These are phyloP conservation scores for Hemiscyllium ocellatum DNA, from an alignment of 2,113 vertebrate genomes.

Conservation along the genomic window DNA sequence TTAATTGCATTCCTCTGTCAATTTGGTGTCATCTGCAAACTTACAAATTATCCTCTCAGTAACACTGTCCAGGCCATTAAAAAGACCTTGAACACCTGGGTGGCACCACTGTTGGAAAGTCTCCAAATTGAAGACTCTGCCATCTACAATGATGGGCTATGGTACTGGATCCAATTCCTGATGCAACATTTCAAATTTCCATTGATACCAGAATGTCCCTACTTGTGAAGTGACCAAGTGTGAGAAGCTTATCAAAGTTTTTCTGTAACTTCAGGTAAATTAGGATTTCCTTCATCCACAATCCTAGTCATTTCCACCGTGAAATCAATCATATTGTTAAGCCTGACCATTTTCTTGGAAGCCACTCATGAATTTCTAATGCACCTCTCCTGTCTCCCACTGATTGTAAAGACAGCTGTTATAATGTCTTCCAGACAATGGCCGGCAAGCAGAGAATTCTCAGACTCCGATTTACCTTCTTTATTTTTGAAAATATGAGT, in stretches of 20 bases:
- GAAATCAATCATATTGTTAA: background rate
- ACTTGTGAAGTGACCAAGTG: background rate
- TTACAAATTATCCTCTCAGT: background rate
- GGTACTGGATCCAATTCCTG: background rate
- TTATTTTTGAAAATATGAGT: background rate
- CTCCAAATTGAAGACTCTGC: background rate
- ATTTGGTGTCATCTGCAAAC: background rate
- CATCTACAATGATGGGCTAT: background rate
- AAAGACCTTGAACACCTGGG: background rate
- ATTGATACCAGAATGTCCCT: background rate
- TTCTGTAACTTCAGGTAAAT: background rate
- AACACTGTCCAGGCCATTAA: background rate
- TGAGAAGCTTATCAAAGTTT: background rate
- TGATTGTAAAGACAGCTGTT: background rate
- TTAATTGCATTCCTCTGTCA: background rate
- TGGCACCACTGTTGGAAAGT: too few species aligned
- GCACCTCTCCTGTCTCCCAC: background rate
- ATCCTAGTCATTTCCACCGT: background rate
- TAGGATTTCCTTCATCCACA: background rate
- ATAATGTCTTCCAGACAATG: background rate
- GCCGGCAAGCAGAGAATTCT: background rate
- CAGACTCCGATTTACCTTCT: background rate
- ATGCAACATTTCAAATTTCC: background rate
- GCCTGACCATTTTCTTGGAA: background rate
- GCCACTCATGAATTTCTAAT: background rate